phyloP scores from a whole-genome alignment of 1,140 invertebrate genomes.

The Frieseomelitta varia region DNA sequence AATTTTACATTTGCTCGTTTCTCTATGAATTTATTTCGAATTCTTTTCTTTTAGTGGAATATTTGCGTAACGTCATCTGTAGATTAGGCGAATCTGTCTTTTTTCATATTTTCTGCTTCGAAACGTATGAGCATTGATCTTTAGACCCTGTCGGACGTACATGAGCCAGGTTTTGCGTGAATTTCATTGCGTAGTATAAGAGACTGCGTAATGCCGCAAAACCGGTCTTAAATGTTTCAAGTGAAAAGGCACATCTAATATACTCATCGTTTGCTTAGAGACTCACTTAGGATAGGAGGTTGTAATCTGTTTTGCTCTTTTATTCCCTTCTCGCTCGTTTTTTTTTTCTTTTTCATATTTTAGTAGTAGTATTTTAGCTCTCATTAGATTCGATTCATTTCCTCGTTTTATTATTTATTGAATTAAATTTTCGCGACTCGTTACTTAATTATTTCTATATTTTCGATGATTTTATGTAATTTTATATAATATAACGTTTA shows the following conservation, averaged over 20 bases:
- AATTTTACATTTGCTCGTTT: too few species aligned
- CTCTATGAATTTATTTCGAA: too few species aligned
- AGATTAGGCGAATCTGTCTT: neutral
- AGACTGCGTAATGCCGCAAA: conserved; percentile 58
- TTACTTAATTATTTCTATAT: too few species aligned
- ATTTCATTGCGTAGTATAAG: conserved; percentile 55
- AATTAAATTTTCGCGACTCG: too few species aligned
- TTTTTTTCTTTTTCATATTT: neutral
- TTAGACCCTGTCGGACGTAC: neutral
- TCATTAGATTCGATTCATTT: too few species aligned
- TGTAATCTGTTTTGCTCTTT: neutral
- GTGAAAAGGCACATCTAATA: conserved; percentile 53
- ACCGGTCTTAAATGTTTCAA: conserved; percentile 59
- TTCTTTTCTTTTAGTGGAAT: neutral
- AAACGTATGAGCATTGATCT: neutral
- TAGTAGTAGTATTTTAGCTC: too few species aligned
- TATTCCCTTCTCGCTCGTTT: neutral
- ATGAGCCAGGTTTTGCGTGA: neutral
- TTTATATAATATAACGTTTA: too few species aligned
- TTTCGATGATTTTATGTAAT: too few species aligned
- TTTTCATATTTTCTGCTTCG: neutral
- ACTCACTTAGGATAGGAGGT: neutral
- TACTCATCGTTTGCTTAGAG: neutral
- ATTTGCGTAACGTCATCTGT: neutral
- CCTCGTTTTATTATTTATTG: too few species aligned